Conservation (phyloP, 2,888 invertebrate species). For the Baronia brevicornis region DNA sequence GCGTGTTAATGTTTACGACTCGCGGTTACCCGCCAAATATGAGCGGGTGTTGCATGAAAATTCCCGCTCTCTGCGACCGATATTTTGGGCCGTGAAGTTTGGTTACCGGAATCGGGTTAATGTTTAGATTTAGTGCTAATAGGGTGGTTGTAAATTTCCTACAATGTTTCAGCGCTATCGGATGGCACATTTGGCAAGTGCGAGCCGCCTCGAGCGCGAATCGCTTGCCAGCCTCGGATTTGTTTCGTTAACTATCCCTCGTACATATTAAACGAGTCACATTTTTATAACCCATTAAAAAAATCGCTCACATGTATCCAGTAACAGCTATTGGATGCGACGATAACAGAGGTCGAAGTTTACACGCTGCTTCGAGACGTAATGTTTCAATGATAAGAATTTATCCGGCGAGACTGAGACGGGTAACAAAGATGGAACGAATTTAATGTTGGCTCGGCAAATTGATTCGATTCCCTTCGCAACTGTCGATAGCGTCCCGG, state of each 20-base stretch:
- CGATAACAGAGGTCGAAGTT: conserved; percentile 9
- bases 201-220: conserved; percentile 41
- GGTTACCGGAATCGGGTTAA: conserved; percentile 71
- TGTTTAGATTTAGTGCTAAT: conserved; percentile 76
- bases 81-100: conserved; percentile 59
- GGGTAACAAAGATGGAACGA: conserved; percentile 40
- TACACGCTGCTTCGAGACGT: background rate
- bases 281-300: conserved; percentile 43
- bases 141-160: conserved; percentile 70
- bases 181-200: conserved; percentile 71
- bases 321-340: background rate
- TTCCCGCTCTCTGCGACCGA: conserved; percentile 48
- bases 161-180: conserved; percentile 70
- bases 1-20: conserved; percentile 27
- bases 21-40: conserved; percentile 29
- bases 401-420: conserved; percentile 35
- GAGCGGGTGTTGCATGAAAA: conserved; percentile 38
- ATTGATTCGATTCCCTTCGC: conserved; percentile 60
- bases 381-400: conserved; percentile 17
- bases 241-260: conserved; percentile 43
- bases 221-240: conserved; percentile 58
- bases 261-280: conserved; percentile 46
- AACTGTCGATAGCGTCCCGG: conserved; percentile 36
- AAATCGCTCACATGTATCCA: conserved; percentile 14
- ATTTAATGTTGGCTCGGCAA: conserved; percentile 53